Base-by-base conservation (phyloP, 2,113 vertebrate species). In the Colistium nudipinnis region DNA sequence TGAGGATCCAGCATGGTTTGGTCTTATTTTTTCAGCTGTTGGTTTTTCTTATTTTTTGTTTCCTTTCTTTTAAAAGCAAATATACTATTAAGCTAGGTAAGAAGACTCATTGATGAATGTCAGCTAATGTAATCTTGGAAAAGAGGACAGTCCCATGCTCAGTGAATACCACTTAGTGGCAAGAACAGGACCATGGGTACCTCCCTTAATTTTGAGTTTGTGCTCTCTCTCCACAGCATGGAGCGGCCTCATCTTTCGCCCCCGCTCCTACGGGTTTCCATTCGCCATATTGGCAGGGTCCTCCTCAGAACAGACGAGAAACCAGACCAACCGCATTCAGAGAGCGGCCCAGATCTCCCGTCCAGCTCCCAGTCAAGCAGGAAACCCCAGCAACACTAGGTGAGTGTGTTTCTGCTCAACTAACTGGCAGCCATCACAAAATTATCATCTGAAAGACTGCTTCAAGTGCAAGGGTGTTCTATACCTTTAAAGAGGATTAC, bases 211-310 rank as follows among this genome's bases (percentile, higher is more conserved):
- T 83, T 59, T 52, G 8, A 20, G 2, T 75, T 53, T 88, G 67
- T 84, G 44, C 59, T 93, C 85, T 91, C 92, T 94, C 87, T 92
- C 62, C 36, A 33, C 81, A 99, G 98, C 98, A 99, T 91, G 98
- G 98, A 85, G 95, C 96, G 76, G 95, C 96, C 80, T 93, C 95
- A 63, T 93, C 95, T 83, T 98, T 96, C 81, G 93, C 94, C 70
- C 97, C 96, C 48, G 92, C 97, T 55, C 92, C 95, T 77, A 74
- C 96, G 75, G 94, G 94, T 76, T 98, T 98, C 94, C 96, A 95
- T 70, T 91, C 96, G 76, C 95, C 96, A 62, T 99, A 96, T 90
- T 99, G 97, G 97, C 96, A 96, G 89, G 96, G 96, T 73, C 96
- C 97, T 60, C 94, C 95, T 87, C 96, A 97, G 74, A 97, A 94